Evolutionary conservation across 2,888 invertebrate genomes (phyloP).

Genomic region (Synergus umbraculus): DNA sequence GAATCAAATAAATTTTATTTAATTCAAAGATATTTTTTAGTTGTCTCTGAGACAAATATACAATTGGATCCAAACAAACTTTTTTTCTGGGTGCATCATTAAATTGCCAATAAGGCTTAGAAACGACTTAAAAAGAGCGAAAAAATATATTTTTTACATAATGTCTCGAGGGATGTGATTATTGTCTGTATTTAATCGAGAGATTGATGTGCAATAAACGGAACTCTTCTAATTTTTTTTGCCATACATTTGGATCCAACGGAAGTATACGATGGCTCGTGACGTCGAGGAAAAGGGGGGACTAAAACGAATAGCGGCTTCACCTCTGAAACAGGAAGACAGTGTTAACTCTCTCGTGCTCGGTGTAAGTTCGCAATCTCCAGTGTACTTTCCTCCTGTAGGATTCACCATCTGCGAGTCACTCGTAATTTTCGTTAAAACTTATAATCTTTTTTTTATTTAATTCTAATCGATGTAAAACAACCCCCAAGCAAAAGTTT

Average conservation of each 20-base stretch:
- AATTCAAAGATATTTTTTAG: too few species aligned
- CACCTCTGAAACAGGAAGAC: slow-evolving; percentile 33
- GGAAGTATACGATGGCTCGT: slow-evolving; percentile 34
- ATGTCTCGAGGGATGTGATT: not conserved
- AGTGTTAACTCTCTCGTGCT: slow-evolving; percentile 39
- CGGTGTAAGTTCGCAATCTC: slow-evolving; percentile 33
- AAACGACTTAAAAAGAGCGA: not conserved
- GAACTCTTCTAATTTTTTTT: slow-evolving; percentile 29
- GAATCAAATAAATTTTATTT: too few species aligned
- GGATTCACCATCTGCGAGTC: not conserved
- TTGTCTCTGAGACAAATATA: too few species aligned
- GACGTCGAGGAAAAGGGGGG: slow-evolving; percentile 35
- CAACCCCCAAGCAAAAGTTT: not conserved
- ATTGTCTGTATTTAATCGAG: not conserved
- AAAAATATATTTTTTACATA: not conserved
- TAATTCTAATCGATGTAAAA: not conserved
- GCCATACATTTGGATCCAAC: slow-evolving; percentile 23
- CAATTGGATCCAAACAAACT: too few species aligned
- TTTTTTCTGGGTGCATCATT: too few species aligned
- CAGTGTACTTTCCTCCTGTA: slow-evolving; percentile 10
- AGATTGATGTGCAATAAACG: slow-evolving; percentile 26
- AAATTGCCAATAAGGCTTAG: too few species aligned
- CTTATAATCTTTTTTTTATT: not conserved
- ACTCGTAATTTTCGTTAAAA: not conserved
- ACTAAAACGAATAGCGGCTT: slow-evolving; percentile 38